Conservation (phyloP, 2,113 vertebrate species). For the Aldabrachelys gigantea region DNA sequence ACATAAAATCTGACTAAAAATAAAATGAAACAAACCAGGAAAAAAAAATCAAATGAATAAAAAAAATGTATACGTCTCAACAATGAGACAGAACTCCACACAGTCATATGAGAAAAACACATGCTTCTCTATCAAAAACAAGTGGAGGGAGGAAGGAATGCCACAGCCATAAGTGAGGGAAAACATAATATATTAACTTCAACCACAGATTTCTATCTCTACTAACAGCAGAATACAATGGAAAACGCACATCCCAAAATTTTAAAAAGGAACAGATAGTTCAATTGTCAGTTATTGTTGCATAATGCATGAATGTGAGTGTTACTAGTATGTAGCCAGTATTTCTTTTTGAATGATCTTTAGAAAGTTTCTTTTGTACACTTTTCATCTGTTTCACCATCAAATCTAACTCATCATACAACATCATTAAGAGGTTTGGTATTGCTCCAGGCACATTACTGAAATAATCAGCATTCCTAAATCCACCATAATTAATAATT, state of each 20-base stretch:
- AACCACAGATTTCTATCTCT: neutral
- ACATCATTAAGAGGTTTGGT: constrained; percentile 18
- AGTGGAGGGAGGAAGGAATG: neutral
- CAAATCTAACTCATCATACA: neutral
- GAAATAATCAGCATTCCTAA: constrained; percentile 26
- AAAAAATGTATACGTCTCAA: neutral
- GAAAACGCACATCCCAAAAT: neutral
- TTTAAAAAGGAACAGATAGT: neutral
- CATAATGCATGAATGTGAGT: neutral
- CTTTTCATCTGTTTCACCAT: neutral
- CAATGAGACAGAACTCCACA: neutral
- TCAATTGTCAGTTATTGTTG: neutral
- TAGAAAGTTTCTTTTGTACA: neutral
- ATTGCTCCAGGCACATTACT: neutral
- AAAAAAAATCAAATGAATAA: neutral
- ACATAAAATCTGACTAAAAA: neutral
- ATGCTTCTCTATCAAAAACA: neutral
- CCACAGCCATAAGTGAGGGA: neutral
- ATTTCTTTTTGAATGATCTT: constrained; percentile 17
- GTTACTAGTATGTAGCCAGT: neutral
- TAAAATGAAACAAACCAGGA: neutral
- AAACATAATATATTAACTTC: neutral
- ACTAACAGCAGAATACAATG: neutral
- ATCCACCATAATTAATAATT: constrained; percentile 28
- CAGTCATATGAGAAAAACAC: neutral